Evolutionary conservation across 2,888 invertebrate species (phyloP), one percentile per base, ranked within the genome.

Genomic region (Calameuta pallipes): DNA sequence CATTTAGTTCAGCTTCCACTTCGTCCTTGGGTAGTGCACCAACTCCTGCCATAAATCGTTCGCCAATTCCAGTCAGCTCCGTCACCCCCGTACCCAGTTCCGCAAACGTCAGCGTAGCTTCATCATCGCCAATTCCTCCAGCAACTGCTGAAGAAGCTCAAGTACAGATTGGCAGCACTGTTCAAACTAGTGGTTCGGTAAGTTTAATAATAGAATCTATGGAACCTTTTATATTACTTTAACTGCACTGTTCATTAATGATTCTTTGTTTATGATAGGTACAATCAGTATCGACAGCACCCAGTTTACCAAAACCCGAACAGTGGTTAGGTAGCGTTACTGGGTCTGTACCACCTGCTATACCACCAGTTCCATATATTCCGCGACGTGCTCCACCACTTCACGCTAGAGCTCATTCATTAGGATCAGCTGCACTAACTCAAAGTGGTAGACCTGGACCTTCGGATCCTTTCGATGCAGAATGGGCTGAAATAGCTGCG

Each of bases 311-410:
- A 36, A 95, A 95, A 91, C 96, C 97, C 0, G 97, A 97, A 86
- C 96, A 96, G 86, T 97, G 96, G 97, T 92, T 97, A 83, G 96
- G 96, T 12, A 94, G 95, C 85, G 94, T 96, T 73, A 94, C 95
- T 23, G 94, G 93, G 83, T 93, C 93, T 82, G 93, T 93, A 86
- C 94, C 93, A 41, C 84, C 83, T 34, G 81, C 81, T 4, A 31
- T 34, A 78, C 79, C 34, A 74, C 83, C 68, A 78, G 80, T 76
- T 77, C 85, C 78, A 75, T 81, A 80, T 37, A 87, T 83, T 76
- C 92, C 93, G 76, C 90, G 94, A 85, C 89, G 93, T 85, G 92
- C 94, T 86, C 92, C 94, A 30, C 93, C 94, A 70, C 91, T 94
- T 76, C 92, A 93, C 80, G 86, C 92, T 23, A 89, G 93, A 15